Conservation (phyloP, 2,113 vertebrate species). For the Melierax canorus region DNA sequence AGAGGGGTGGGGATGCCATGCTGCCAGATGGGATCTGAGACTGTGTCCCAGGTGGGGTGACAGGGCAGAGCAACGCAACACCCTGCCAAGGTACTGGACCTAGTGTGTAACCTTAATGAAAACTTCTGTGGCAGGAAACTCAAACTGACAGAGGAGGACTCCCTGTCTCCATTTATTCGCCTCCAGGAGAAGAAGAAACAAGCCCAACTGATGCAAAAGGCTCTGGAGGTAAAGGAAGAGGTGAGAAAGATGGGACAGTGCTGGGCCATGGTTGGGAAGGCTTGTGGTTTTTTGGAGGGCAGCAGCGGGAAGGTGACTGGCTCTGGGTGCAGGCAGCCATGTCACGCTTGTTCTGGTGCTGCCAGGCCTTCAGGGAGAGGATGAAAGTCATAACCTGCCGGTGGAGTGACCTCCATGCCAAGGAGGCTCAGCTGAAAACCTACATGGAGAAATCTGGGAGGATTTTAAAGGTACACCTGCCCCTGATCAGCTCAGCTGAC, state of each 20-base stretch:
- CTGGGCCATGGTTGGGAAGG: neutral
- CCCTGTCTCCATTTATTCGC: slow-evolving; percentile 4
- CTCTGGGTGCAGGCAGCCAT: neutral
- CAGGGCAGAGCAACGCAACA: fast-evolving
- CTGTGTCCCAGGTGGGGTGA: too few relatives aligned
- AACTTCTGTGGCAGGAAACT: slow-evolving; percentile 50
- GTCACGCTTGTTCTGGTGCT: neutral
- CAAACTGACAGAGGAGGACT: neutral
- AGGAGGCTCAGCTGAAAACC: slow-evolving; percentile 61
- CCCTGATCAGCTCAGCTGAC: neutral
- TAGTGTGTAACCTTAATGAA: fast-evolving
- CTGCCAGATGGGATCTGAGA: neutral
- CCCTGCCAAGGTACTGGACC: neutral
- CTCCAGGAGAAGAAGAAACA: slow-evolving; percentile 71
- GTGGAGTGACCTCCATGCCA: slow-evolving; percentile 47
- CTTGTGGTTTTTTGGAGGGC: neutral
- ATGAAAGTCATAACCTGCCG: slow-evolving; percentile 58
- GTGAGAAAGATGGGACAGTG: neutral
- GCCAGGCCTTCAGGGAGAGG: slow-evolving; percentile 66
- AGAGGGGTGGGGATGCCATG: neutral
- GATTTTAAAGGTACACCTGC: slow-evolving; percentile 73
- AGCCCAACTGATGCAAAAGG: slow-evolving; percentile 10
- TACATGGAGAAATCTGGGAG: slow-evolving; percentile 57
- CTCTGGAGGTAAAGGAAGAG: slow-evolving; percentile 66
- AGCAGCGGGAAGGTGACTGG: neutral